Evolutionary conservation across 2,888 invertebrate genomes (phyloP).

Genomic region (Didymodactylos carnosus): DNA sequence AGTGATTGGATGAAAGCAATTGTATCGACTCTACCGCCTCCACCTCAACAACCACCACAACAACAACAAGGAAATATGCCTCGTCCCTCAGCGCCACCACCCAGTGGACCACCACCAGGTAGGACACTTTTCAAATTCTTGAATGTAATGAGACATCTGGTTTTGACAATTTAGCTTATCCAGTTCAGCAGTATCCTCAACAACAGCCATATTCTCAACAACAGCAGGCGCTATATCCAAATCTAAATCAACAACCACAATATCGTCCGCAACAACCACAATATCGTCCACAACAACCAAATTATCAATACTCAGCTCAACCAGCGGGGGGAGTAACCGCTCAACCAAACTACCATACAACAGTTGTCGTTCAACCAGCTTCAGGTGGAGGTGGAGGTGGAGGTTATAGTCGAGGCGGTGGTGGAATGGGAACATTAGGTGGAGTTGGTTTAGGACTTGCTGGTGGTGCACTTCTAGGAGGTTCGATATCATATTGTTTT

Average conservation of each 20-base stretch:
- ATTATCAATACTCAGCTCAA: slow-evolving; percentile 1
- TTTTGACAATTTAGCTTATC: neutral
- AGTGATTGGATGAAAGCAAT: slow-evolving; percentile 15
- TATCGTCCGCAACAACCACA: neutral
- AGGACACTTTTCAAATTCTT: neutral
- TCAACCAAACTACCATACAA: neutral
- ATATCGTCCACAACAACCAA: neutral
- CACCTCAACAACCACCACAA: neutral
- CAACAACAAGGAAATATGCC: neutral
- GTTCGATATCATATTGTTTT: too few relatives aligned
- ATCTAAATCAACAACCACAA: too few relatives aligned
- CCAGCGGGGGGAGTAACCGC: neutral
- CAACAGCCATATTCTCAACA: neutral
- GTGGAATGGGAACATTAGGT: neutral
- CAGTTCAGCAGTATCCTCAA: neutral
- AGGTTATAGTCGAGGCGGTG: slow-evolving; percentile 3
- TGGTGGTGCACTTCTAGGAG: neutral
- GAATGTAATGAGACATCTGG: neutral
- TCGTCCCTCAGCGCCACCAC: neutral
- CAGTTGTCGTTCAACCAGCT: slow-evolving; percentile 5
- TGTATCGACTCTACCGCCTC: slow-evolving; percentile 8
- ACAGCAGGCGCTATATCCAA: neutral
- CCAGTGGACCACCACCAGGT: neutral
- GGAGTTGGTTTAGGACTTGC: neutral
- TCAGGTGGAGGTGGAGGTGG: neutral